These are phyloP conservation scores for Craterocephalus amniculus DNA, from an alignment of 2,797 vertebrate species.

Conservation along the genomic window DNA sequence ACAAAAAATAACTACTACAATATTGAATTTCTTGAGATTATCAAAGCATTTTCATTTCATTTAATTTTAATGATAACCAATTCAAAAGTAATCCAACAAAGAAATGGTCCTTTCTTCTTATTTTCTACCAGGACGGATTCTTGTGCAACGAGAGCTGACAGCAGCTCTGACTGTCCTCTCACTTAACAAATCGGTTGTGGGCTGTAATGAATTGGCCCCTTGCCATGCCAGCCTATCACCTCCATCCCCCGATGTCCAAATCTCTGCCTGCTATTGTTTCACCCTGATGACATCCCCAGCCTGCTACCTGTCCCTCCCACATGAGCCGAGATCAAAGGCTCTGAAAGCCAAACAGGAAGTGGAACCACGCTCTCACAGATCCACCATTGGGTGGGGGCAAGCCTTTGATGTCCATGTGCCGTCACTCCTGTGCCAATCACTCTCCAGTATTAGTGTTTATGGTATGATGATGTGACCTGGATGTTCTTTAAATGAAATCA, in stretches of 20 bases:
- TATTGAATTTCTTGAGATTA: no score
- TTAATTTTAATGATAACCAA: not conserved
- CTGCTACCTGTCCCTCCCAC: constrained; percentile 67
- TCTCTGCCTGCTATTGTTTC: constrained; percentile 65
- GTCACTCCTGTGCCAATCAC: constrained; percentile 8
- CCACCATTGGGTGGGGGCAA: constrained; percentile 38
- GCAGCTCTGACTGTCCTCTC: not conserved
- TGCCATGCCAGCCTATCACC: constrained; percentile 46
- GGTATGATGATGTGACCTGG: constrained; percentile 25
- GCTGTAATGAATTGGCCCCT: constrained; percentile 39
- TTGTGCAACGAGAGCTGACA: constrained; percentile 16
- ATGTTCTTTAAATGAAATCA: constrained; percentile 24
- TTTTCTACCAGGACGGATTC: not conserved
- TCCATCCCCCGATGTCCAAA: constrained; percentile 43
- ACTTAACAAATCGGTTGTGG: constrained; percentile 21
- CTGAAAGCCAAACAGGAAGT: constrained; percentile 74
- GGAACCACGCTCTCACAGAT: constrained; percentile 56
- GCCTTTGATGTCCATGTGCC: constrained; percentile 45
- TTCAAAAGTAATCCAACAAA: no score
- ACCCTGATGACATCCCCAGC: constrained; percentile 51
- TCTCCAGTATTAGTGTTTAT: constrained; percentile 31
- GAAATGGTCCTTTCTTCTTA: no score
- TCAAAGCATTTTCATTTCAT: no score
- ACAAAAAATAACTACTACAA: no score
- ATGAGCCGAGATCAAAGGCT: constrained; percentile 68